Evolutionary conservation across 1,140 invertebrate species (phyloP), one percentile per base, ranked within the genome.

Genomic region (Plutomurus gul): DNA sequence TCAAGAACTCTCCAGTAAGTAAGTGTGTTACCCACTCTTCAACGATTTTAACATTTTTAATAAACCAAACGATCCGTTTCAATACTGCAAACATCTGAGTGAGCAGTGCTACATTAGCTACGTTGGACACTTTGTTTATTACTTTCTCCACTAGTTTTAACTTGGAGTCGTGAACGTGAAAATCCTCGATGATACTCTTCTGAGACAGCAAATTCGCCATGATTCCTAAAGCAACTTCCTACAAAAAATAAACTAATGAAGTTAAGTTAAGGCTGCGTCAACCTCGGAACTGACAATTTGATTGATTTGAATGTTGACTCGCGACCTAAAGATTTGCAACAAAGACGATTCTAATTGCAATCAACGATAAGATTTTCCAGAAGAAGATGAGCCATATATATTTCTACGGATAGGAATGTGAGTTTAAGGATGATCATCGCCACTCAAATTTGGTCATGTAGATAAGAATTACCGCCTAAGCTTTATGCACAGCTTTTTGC

Each of bases 181-280:
- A 82, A 22, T 75, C 65, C 47, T 77, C 78, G 1, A 82, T n/a
- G 36, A 83, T 78, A 7, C 70, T 75, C 20, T 43, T 40, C 11
- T 49, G 30, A 10, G 82, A 83, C 0, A 83, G 46, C 6, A 82
- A 20, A 80, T 83, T 83, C 3, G 80, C 82, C 36, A 82, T 33
- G 25, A 83, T 82, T 49, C 82, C 82, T 18, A 83, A 40, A 8
- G 78, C 43, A 43, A 83, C 80, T 76, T 83, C 82, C 82, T 82
- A 56, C 18, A 76, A 75, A 81, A 37, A 80, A 60, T 49, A 25
- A 18, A 56, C 18, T 13, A 27, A 56, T 56, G 25, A 16, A 49
- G 18, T 76, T 47, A 33, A 75, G 25, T n/a, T 25, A 51, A 27
- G 10, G 10, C 11, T n/a, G 10, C 51, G 7, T 51, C 13, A 27